A percentile compares a stretch with the other conserved stretches of the same genome.
Conservation (phyloP, 2,888 invertebrate genomes). For the Troglohyphantes excavatus region DNA sequence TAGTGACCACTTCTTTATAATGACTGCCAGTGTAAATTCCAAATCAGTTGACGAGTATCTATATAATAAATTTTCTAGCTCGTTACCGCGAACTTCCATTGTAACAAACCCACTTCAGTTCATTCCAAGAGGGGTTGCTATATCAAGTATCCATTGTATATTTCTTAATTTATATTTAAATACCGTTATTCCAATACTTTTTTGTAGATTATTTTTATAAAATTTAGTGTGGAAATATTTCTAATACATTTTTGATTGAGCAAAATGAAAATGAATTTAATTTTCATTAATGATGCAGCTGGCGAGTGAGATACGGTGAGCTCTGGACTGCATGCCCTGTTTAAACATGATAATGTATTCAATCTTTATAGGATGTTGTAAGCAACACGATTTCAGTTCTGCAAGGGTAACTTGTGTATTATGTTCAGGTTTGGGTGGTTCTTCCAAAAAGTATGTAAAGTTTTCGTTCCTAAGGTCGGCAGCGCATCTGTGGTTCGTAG, state of each 20-base stretch:
- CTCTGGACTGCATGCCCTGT: constrained; percentile 6
- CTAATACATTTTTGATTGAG: neutral
- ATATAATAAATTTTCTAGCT: too few species aligned
- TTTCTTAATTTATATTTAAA: too few species aligned
- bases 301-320: neutral
- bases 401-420: constrained; percentile 53
- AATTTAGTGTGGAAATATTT: too few species aligned
- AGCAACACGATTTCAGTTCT: constrained; percentile 72
- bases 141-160: too few species aligned
- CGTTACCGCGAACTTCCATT: too few species aligned
- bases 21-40: too few species aligned
- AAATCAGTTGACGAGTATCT: too few species aligned
- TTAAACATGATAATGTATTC: constrained; percentile 68
- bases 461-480: constrained; percentile 51
- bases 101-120: too few species aligned
- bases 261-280: neutral
- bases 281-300: neutral
- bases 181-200: too few species aligned
- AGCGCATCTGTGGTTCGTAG: constrained; percentile 10
- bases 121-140: too few species aligned
- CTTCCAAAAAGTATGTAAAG: constrained; percentile 72
- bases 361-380: constrained; percentile 71
- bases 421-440: constrained; percentile 69
- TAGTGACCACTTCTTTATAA: too few species aligned
- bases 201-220: too few species aligned